Evolutionary conservation across 2,888 invertebrate species (phyloP).

Genomic region (Malthinus seriepunctatus): DNA sequence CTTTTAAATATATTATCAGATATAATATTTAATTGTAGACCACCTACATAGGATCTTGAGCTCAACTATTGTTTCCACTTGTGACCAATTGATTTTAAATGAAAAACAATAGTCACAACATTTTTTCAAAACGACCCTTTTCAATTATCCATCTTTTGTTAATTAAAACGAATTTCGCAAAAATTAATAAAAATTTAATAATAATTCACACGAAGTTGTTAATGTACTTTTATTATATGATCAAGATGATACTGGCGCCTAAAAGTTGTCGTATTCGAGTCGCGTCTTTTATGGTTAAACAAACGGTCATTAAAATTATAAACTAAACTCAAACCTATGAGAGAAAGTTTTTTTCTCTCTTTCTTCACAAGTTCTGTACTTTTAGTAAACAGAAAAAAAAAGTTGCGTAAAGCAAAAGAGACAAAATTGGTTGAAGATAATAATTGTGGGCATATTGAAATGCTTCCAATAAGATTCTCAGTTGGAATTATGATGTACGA

Average conservation of each 20-base stretch:
- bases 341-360: slow-evolving; percentile 1
- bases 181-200: slow-evolving; percentile 10
- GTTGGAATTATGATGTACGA: slow-evolving; percentile 47
- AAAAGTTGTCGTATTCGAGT: slow-evolving; percentile 40
- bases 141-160: slow-evolving; percentile 13
- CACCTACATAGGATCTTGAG: slow-evolving; percentile 43
- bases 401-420: slow-evolving; percentile 23
- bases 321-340: background rate
- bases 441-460: slow-evolving; percentile 42
- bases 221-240: slow-evolving; percentile 33
- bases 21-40: slow-evolving; percentile 50
- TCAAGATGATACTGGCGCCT: slow-evolving; percentile 47
- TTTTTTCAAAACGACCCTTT: slow-evolving; percentile 10
- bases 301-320: background rate
- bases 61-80: slow-evolving; percentile 29
- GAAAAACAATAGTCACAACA: slow-evolving; percentile 25
- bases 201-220: slow-evolving; percentile 12
- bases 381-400: slow-evolving; percentile 17
- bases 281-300: slow-evolving; percentile 42
- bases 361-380: background rate
- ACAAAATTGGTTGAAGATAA: slow-evolving; percentile 37
- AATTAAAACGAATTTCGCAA: slow-evolving; percentile 8
- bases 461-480: slow-evolving; percentile 43
- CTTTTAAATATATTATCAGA: slow-evolving; percentile 48
- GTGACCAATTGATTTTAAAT: slow-evolving; percentile 26